Base-by-base conservation (phyloP, 2,888 invertebrate species). In the Drosophila phalerata region DNA sequence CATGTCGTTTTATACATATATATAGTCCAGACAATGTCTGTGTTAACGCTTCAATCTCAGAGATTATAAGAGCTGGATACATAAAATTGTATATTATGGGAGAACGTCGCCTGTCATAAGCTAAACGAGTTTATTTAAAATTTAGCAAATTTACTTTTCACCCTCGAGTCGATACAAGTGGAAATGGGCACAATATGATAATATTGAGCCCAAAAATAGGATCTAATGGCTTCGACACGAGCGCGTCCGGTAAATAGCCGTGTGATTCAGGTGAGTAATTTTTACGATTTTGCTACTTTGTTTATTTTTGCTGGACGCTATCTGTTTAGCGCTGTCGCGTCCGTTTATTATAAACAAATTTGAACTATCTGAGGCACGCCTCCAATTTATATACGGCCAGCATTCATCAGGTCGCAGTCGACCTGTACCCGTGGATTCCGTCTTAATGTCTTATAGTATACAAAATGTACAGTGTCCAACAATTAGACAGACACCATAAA, bases 251-350 rank as follows among this genome's bases (percentile, higher is more conserved):
- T 51, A 22, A 17, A 56, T 56, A 8, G 34, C 15, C 42, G 49
- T 15, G 47, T 53, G 57, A 72, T 52, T 79, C 81, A 79, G 79
- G 81, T 79, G 53, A 69, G 60, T 55, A 15, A 71, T 37, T 81
- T 77, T 73, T 67, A 74, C 53, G 64, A 74, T 64, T 63, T 53
- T n/a, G 53, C 67, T 51, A 65, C 43, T 19, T 79, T 87, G 85
- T 83, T 83, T 83, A 83, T 73, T 82, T 71, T 65, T 51, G 30
- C 68, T 65, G 47, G 40, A 73, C 53, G 68, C 62, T 68, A 48
- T 63, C 19, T 84, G 75, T 86, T 84, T 85, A 78, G 73, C 70
- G 77, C 83, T 88, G 83, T 88, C 83, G 83, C 80, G 67, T 61
- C 69, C 56, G 22, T 49, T 65, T 67, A 70, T 82, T 83, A 77